A percentile compares a stretch with the other conserved stretches of the same genome.
Evolutionary conservation across 2,113 vertebrate species (phyloP).

Genomic region (Bos indicus): DNA sequence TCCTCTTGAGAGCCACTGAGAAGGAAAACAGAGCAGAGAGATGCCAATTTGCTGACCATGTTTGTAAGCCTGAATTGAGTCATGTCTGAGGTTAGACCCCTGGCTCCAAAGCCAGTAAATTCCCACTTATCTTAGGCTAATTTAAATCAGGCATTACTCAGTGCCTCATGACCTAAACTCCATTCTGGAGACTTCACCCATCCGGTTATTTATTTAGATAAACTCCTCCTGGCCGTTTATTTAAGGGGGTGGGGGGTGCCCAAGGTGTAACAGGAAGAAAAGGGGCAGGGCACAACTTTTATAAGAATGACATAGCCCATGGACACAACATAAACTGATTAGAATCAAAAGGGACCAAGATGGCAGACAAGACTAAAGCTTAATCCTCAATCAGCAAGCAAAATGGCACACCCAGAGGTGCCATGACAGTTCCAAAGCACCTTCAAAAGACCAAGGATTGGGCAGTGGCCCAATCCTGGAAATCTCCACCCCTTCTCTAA

Average conservation of each 20-base stretch:
- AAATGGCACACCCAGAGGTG: neutral
- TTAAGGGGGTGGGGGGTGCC: rapidly evolving
- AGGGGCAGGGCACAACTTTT: neutral
- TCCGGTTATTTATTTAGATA: neutral
- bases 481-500: neutral
- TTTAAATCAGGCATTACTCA: neutral
- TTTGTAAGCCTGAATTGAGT: neutral
- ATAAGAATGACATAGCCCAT: neutral
- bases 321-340: neutral
- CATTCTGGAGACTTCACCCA: neutral
- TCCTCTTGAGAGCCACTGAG: neutral
- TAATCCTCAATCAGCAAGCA: neutral
- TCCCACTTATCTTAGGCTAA: neutral
- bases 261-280: neutral
- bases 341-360: neutral
- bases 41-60: neutral
- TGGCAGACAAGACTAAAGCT: neutral
- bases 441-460: neutral
- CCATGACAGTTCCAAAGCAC: neutral
- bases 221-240: neutral
- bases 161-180: neutral
- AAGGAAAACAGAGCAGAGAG: neutral
- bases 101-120: neutral
- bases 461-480: neutral
- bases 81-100: neutral